Base-by-base conservation (phyloP, 2,797 vertebrate species). In the Amblyraja radiata region DNA sequence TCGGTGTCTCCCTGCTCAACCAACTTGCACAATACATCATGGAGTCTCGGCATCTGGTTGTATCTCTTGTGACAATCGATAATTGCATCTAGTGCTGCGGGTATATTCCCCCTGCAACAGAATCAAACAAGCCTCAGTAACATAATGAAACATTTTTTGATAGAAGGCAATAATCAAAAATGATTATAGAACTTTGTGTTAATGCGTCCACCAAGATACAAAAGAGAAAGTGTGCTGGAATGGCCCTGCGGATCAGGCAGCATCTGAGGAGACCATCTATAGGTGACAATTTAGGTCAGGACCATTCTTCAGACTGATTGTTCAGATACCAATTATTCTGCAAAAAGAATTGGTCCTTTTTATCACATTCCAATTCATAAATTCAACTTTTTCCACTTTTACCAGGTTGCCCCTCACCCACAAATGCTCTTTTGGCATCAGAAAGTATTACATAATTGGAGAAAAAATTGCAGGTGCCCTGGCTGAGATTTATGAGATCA, bases 1-100 rank as follows among this genome's bases (percentile, higher is more conserved):
- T 98, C 97, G 0, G 97, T 97, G 36, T 99, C 96, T 94, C 97
- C 98, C 94, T 97, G 97, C 94, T 99, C 96, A 96, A 99, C 95
- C 95, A 99, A 96, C 92, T 32, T 95, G 23, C 98, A 97, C 39
- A 97, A 95, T 95, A 99, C 93, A 93, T 98, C 96, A 93, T 99
- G 98, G 93, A 97, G 95, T 93, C 97, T 96, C 93, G 98, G 97
- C 93, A 97, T 58, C 81, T 95, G 93, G 77, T 95, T 96, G 95
- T 98, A 98, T 94, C 96, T 97, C 94, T 96, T 96, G 3, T 95
- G 95, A 95, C 96, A 98, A 78, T 96, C 96, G 73, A 97, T 61
- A 1, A 94, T 32, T 6, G 97, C 96, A 16, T 98, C 96, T 13
- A 99, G 94, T 93, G 98, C 98, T 68, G 96, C 95, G 11, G 94